phyloP scores from a whole-genome alignment of 2,888 invertebrate species.

The Drosophila anomelani region DNA sequence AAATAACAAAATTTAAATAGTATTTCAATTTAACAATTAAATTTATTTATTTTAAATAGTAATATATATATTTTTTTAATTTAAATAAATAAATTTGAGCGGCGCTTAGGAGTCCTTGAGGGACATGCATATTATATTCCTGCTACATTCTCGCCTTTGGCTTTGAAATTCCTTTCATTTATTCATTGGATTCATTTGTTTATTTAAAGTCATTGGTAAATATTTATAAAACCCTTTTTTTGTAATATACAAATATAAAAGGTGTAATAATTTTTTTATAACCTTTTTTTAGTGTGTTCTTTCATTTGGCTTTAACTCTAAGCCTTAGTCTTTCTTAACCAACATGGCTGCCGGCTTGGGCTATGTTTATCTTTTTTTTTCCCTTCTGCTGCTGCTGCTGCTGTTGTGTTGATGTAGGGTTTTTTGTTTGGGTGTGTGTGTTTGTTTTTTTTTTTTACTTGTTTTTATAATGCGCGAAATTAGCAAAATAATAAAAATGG shows the following conservation, averaged over 20 bases:
- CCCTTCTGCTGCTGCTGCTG: neutral
- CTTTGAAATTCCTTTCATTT: neutral
- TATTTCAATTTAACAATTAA: too few relatives aligned
- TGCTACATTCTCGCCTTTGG: neutral
- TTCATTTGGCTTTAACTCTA: conserved; percentile 14
- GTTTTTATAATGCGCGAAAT: conserved; percentile 74
- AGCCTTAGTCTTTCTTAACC: conserved; percentile 4
- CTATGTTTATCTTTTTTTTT: conserved; percentile 26
- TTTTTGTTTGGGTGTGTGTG: conserved; percentile 1
- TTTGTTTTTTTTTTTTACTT: conserved; percentile 8
- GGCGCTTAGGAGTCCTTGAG: too few relatives aligned
- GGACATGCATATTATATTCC: too few relatives aligned
- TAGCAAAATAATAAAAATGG: conserved; percentile 80
- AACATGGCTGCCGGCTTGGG: conserved; percentile 15
- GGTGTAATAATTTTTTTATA: neutral
- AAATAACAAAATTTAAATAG: too few relatives aligned
- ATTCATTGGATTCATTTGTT: neutral
- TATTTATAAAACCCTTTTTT: too few relatives aligned
- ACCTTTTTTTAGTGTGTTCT: conserved; percentile 12
- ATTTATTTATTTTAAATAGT: too few relatives aligned
- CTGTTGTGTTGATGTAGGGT: conserved; percentile 3
- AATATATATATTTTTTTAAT: too few relatives aligned
- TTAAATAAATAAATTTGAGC: too few relatives aligned
- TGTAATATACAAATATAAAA: too few relatives aligned
- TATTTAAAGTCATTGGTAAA: neutral